These are phyloP conservation scores for Pandemis corylana DNA, from an alignment of 2,888 invertebrate species.

Conservation along the genomic window DNA sequence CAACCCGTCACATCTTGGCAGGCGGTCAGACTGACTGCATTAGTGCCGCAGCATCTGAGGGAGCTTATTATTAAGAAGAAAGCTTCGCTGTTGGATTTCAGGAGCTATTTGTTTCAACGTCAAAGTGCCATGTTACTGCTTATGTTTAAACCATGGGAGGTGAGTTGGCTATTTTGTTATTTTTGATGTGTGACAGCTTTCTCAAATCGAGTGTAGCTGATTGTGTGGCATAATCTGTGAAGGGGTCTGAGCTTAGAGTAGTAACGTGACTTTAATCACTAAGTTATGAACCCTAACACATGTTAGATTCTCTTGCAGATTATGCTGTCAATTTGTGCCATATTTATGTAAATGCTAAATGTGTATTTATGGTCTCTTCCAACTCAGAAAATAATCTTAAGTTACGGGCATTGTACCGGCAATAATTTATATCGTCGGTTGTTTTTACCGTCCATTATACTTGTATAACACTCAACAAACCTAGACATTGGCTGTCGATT, in stretches of 20 bases:
- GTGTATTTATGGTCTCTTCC: no score
- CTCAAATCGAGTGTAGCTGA: background rate
- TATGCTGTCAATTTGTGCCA: no score
- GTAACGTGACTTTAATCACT: no score
- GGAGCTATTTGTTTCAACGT: constrained; percentile 96
- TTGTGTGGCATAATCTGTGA: background rate
- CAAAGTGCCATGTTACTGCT: constrained; percentile 94
- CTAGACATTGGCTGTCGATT: constrained; percentile 42
- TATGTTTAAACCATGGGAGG: constrained; percentile 92
- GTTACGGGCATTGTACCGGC: no score
- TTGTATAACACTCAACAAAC: constrained; percentile 39
- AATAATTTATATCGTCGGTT: background rate
- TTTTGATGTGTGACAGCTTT: background rate
- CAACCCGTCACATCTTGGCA: constrained; percentile 93
- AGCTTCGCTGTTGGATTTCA: constrained; percentile 93
- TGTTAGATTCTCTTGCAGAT: no score
- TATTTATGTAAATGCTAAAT: no score
- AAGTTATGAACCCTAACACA: no score
- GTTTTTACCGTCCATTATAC: constrained; percentile 1
- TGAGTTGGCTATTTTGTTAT: constrained; percentile 60
- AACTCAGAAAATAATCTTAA: no score
- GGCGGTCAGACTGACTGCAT: constrained; percentile 89
- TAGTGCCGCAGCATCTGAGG: constrained; percentile 84
- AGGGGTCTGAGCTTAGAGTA: background rate
- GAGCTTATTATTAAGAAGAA: constrained; percentile 78